phyloP scores from a whole-genome alignment of 2,113 vertebrate genomes.

The Dolichallabes microphthalmus region DNA sequence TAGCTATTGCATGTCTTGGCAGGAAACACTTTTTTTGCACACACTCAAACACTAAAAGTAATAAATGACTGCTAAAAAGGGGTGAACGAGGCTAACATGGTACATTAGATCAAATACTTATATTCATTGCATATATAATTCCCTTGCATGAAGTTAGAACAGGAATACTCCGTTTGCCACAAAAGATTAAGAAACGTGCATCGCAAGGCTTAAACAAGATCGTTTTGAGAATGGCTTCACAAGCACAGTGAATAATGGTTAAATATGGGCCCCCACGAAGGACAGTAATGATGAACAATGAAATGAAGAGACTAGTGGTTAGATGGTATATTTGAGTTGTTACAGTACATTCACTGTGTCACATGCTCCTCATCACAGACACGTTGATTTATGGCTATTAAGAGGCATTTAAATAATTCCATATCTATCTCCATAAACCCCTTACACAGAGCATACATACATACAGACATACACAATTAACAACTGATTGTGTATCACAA shows the following conservation, averaged over 20 bases:
- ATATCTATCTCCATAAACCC: conserved; percentile 18
- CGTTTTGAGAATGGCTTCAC: neutral
- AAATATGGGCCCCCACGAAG: conserved; percentile 2
- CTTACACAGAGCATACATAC: neutral
- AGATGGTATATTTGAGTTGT: conserved; percentile 21
- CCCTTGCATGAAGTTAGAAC: neutral
- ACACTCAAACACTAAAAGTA: neutral
- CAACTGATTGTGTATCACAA: conserved; percentile 36
- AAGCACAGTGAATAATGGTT: neutral
- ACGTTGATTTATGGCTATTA: conserved; percentile 40
- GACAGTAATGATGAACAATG: conserved; percentile 10
- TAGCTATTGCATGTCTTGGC: conserved; percentile 25
- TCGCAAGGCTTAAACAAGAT: neutral
- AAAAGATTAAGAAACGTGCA: neutral
- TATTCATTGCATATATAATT: conserved; percentile 20
- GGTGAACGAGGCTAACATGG: neutral
- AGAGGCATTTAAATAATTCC: conserved; percentile 32
- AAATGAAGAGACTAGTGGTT: conserved; percentile 44
- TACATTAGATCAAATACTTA: neutral
- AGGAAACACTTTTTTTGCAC: conserved; percentile 2
- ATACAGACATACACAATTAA: neutral
- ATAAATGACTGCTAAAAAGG: neutral
- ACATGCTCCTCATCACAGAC: conserved; percentile 2
- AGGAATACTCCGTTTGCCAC: conserved; percentile 20
- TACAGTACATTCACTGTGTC: conserved; percentile 52